Evolutionary conservation across 30 jellyfish, hydroid and myxozoan species (phyloP), one percentile per base, ranked within the genome.

Genomic region (Hydra vulgaris): DNA sequence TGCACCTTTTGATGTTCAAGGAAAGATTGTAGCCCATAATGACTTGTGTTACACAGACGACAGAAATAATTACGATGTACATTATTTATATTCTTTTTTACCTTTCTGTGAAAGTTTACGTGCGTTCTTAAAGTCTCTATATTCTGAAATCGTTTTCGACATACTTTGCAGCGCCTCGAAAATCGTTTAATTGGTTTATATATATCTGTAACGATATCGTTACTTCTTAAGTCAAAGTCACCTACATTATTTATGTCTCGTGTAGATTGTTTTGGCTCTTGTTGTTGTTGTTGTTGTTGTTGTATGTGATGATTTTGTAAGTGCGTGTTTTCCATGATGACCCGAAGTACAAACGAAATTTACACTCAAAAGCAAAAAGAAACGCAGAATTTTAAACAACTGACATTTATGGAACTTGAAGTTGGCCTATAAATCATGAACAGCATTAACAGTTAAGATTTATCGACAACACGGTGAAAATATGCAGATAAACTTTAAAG

Each of bases 271-370:
- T 40, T 40, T 21, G 15, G 76, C 16, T 75, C 21, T 22, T 53
- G 71, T 21, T 25, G 76, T 23, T 75, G 53, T 22, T 53, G 71
- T 75, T 66, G 72, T 66, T 75, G 56, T 26, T 19, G 21, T 27
- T 22, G 0, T 75, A 71, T 15, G 69, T 18, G 69, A 18, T 78
- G 79, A 21, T 53, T 18, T 21, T 27, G 25, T 19, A 23, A 20
- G 15, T 40, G 61, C 66, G 79, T 17, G 27, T 21, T 0, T 78
- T 78, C 79, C 79, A 54, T 61, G 24, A 53, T n/a, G 27, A 20
- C 85, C 85, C 85, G 85, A 78, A 54, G 78, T 78, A 25, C 15
- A 25, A 78, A 78, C 85, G 85, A 78, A 27, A 81, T 78, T 78
- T 78, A 53, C 85, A 74, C 85, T 78, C 77, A 54, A 16, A 78